phyloP scores from a whole-genome alignment of 2,888 invertebrate genomes.

The Trachelus tabidus region DNA sequence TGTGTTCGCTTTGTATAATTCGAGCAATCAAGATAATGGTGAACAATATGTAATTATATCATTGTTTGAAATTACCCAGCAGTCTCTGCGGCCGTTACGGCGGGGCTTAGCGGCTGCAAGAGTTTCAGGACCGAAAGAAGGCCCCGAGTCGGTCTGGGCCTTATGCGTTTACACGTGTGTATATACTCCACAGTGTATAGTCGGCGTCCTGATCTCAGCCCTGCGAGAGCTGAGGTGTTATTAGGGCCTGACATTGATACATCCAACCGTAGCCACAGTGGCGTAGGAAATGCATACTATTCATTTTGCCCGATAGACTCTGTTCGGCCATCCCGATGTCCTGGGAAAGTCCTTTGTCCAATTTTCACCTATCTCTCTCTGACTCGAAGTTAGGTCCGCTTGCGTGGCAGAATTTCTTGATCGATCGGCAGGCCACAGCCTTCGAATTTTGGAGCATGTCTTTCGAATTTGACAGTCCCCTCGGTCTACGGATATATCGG shows the following conservation, averaged over 20 bases:
- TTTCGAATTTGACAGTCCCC: not conserved
- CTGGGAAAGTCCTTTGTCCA: not conserved
- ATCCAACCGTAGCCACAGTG: conserved; percentile 42
- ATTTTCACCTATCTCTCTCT: not conserved
- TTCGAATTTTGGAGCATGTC: not conserved
- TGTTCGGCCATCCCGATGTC: not conserved
- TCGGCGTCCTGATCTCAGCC: conserved; percentile 20
- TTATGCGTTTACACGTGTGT: not conserved
- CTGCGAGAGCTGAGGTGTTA: conserved; percentile 47
- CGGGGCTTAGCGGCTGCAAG: not conserved
- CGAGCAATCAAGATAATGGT: conserved; percentile 58
- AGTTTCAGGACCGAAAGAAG: not conserved
- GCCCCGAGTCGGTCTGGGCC: not conserved
- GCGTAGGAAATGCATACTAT: conserved; percentile 18
- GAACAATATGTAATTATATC: conserved; percentile 60
- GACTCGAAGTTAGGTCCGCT: not conserved
- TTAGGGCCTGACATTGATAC: conserved; percentile 61
- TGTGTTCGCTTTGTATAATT: conserved; percentile 45
- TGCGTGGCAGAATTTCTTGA: not conserved
- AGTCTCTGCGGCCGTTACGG: conserved; percentile 30
- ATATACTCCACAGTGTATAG: not conserved
- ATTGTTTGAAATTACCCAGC: conserved; percentile 59
- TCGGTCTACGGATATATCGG: not conserved
- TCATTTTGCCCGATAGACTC: not conserved
- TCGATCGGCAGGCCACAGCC: not conserved